Evolutionary conservation across 2,797 vertebrate genomes (phyloP), one percentile per base, ranked within the genome.

Genomic region (Mormyrops attenuatus): DNA sequence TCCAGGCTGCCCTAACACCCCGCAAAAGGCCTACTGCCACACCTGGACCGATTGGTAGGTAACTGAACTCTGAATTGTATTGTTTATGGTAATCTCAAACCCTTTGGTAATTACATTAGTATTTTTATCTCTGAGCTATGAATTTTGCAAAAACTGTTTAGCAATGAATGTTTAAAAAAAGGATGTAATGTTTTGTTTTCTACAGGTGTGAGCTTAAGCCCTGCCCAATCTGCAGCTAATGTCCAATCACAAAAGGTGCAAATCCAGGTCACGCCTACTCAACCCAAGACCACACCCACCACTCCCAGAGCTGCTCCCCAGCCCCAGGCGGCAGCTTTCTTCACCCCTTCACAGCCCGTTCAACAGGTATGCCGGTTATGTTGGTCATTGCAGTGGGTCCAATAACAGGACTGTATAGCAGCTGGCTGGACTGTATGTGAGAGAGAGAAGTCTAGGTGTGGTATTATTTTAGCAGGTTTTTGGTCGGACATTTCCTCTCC

Each of bases 1-100:
- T 99, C 90, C 99, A 99, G 93, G 97, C 98, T 85, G 97, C 98
- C 60, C 96, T 99, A 90, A 99, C 98, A 0, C 98, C 98, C 49
- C 96, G 98, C 82, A 99, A 99, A 95, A 96, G 98, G 90, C 96
- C 98, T 93, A 97, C 96, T 0, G 94, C 96, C 90, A 96, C 95
- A 44, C 93, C 96, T 89, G 95, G 95, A 93, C 95, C 95, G 0
- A 93, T 96, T 92, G 98, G 98, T 99, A 91, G 92, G 88, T 38
- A 47, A 13, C n/a, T 38, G 57, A 13, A 38, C 53, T n/a, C 30
- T 77, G 34, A 77, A 77, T 38, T 30, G 66, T 73, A 38, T 73
- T 69, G 4, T 26, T 69, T 38, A 73, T 73, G 13, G 30, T 38
- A 38, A 73, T 77, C 34, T 77, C 69, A 77, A 11, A 82, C 77